Evolutionary conservation across 2,113 vertebrate genomes (phyloP).

Genomic region (Eubucco bourcierii): DNA sequence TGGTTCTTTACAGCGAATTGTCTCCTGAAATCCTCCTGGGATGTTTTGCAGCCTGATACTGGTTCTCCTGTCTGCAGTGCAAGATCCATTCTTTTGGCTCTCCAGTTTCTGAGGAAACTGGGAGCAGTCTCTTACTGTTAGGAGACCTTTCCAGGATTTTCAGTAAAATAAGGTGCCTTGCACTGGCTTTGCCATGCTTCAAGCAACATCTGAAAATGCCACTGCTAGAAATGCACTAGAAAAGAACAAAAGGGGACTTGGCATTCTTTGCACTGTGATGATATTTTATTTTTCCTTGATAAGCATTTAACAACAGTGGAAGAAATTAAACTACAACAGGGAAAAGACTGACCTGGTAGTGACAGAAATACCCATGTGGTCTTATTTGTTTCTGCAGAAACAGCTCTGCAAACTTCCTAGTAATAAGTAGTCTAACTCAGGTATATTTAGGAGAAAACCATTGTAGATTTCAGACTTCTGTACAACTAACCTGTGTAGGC

Average conservation of each 20-base stretch:
- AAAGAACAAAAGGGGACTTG: neutral
- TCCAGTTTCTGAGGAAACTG: neutral
- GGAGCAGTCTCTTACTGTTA: neutral
- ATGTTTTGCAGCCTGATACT: neutral
- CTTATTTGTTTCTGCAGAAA: slow-evolving; percentile 7
- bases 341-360: neutral
- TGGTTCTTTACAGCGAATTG: neutral
- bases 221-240: neutral
- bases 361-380: neutral
- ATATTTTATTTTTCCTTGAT: neutral
- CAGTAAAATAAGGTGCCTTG: neutral
- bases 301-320: neutral
- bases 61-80: neutral
- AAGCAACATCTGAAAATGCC: neutral
- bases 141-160: neutral
- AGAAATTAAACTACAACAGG: neutral
- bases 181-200: neutral
- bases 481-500: neutral
- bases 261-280: neutral
- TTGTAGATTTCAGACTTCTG: neutral
- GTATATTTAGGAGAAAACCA: neutral
- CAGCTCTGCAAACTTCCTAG: neutral
- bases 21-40: neutral
- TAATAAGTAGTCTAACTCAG: neutral
- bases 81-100: neutral